Evolutionary conservation across 2,888 invertebrate species (phyloP).

Genomic region (Enoplolaimus lenunculus): DNA sequence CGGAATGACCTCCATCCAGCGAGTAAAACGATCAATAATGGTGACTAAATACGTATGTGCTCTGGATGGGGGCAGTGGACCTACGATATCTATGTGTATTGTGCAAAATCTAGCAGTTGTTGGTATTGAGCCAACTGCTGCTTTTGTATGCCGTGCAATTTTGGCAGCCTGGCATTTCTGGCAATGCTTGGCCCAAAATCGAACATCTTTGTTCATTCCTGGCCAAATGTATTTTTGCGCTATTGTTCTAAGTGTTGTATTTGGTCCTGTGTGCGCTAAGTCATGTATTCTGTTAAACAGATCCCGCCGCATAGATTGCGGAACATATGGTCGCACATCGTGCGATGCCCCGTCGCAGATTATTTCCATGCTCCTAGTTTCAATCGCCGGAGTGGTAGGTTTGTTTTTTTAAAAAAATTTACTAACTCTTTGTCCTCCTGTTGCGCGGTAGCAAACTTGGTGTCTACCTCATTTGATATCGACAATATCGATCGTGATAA

Average conservation of each 20-base stretch:
- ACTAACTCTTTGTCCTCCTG: not conserved
- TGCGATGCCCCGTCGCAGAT: not conserved
- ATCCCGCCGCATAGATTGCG: not conserved
- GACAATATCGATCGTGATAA: not conserved
- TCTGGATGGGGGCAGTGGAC: not conserved
- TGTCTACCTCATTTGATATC: not conserved
- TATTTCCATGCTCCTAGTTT: not conserved
- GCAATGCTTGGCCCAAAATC: not conserved
- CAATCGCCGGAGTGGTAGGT: not conserved
- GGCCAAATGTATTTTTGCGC: conserved; percentile 4
- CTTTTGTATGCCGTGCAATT: not conserved
- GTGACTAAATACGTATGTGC: not conserved
- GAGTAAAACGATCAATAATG: not conserved
- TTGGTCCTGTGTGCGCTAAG: not conserved
- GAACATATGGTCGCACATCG: not conserved
- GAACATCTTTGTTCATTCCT: not conserved
- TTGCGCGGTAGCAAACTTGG: not conserved
- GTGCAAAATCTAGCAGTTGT: conserved; percentile 4
- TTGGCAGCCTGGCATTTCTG: conserved; percentile 5
- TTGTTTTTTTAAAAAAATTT: not conserved
- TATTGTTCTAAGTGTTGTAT: not conserved
- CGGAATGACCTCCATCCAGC: not conserved
- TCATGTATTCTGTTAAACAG: not conserved
- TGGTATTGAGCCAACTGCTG: not conserved
- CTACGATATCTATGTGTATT: conserved; percentile 3